Percentiles rank a stretch among this genome's conserved stretches.
These are phyloP conservation scores for Squalus acanthias DNA, from an alignment of 2,797 vertebrate species.

Conservation along the genomic window DNA sequence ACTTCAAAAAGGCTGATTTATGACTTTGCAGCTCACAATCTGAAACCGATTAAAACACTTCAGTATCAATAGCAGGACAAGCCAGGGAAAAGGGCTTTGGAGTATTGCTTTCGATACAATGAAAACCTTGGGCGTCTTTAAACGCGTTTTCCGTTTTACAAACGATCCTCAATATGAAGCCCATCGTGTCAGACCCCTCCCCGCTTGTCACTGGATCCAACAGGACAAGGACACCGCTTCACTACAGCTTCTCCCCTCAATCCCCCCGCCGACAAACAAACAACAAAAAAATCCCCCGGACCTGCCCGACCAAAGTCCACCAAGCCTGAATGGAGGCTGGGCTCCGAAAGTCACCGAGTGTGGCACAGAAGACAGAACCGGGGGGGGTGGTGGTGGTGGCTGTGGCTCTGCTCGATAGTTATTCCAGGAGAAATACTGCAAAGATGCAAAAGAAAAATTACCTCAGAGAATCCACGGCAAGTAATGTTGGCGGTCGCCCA, in stretches of 20 bases:
- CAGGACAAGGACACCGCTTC: neutral
- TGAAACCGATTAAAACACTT: neutral
- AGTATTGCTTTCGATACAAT: neutral
- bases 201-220: neutral
- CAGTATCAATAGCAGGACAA: neutral
- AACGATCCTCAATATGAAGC: neutral
- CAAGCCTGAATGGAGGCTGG: neutral
- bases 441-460: neutral
- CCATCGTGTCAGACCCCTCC: neutral
- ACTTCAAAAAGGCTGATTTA: neutral
- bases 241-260: neutral
- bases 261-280: neutral
- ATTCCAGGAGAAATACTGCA: neutral
- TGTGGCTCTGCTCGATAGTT: neutral
- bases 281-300: accelerated
- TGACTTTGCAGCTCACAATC: neutral
- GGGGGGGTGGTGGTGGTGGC: neutral
- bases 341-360: neutral
- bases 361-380: neutral
- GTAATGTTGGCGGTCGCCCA: neutral
- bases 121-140: neutral
- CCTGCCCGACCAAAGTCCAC: neutral
- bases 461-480: neutral
- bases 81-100: neutral
- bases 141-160: neutral